Conservation (phyloP, 2,888 invertebrate genomes). For the Silvanus unidentatus region DNA sequence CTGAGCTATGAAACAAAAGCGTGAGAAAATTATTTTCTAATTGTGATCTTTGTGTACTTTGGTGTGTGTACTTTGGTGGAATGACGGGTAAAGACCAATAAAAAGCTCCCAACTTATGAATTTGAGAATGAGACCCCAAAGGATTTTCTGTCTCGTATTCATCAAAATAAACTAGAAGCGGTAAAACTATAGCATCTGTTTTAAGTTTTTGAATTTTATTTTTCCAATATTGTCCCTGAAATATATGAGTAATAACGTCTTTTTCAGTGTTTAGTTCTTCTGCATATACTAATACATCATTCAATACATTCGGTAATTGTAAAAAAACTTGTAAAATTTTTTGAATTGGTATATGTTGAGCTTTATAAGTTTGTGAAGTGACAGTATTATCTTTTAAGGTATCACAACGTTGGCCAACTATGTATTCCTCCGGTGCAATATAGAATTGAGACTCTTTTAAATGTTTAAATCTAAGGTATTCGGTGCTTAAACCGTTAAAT, state of each 20-base stretch:
- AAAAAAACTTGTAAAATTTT: neutral
- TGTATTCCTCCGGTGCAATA: neutral
- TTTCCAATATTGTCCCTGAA: conserved; percentile 1
- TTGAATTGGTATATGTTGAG: neutral
- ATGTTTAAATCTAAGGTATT: too few relatives aligned
- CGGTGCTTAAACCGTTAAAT: too few relatives aligned
- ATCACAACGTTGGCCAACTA: neutral
- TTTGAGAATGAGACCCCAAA: conserved; percentile 19
- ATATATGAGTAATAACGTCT: neutral
- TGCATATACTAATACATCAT: neutral
- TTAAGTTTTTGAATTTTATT: neutral
- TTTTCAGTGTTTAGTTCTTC: neutral
- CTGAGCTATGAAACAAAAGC: conserved; percentile 15
- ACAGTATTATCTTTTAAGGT: neutral
- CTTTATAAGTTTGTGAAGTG: neutral
- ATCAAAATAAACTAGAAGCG: conserved; percentile 17
- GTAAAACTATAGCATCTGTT: neutral
- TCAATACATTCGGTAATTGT: neutral
- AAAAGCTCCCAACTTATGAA: conserved; percentile 22
- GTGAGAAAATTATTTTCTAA: conserved; percentile 21
- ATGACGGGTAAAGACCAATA: conserved; percentile 19
- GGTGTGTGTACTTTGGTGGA: conserved; percentile 11
- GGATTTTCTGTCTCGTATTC: conserved; percentile 20
- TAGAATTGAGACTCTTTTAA: too few relatives aligned
- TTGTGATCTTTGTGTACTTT: conserved; percentile 6